Conservation (phyloP, 2,888 invertebrate species). For the Drosophila merina region DNA sequence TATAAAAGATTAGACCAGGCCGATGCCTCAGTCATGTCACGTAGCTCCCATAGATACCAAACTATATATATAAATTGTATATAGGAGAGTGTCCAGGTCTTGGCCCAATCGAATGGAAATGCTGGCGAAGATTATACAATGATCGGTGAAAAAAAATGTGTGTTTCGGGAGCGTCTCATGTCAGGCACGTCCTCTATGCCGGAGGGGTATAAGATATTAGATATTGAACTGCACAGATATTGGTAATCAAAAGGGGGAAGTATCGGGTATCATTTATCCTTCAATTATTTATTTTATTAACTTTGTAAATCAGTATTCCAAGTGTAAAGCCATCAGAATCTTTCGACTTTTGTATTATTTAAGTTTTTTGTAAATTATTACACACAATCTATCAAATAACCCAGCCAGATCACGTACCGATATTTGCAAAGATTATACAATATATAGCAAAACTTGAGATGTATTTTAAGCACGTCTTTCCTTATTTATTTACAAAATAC, state of each 20-base stretch:
- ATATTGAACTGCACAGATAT: constrained; percentile 10
- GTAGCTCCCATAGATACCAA: constrained; percentile 29
- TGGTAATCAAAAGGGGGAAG: no score
- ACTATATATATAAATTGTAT: constrained; percentile 1
- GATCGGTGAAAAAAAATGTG: constrained; percentile 25
- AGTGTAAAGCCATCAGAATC: not conserved
- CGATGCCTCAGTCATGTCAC: constrained; percentile 57
- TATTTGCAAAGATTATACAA: constrained; percentile 46
- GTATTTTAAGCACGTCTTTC: constrained; percentile 64
- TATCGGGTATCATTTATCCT: not conserved
- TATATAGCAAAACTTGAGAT: constrained; percentile 41
- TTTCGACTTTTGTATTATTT: not conserved
- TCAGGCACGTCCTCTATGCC: constrained; percentile 30
- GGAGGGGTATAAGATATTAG: constrained; percentile 1
- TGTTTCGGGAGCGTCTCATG: constrained; percentile 44
- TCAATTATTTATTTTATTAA: not conserved
- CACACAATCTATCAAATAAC: constrained; percentile 1
- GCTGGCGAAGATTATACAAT: constrained; percentile 52
- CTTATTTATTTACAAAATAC: constrained; percentile 1
- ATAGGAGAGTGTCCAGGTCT: constrained; percentile 20
- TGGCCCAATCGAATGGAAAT: constrained; percentile 2
- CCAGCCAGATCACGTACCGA: constrained; percentile 39
- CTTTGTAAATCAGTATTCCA: constrained; percentile 2
- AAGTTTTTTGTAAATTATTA: not conserved
- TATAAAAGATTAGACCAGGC: constrained; percentile 61